Evolutionary conservation across 1,140 invertebrate species (phyloP).

Genomic region (Anoplolepis gracilipes): DNA sequence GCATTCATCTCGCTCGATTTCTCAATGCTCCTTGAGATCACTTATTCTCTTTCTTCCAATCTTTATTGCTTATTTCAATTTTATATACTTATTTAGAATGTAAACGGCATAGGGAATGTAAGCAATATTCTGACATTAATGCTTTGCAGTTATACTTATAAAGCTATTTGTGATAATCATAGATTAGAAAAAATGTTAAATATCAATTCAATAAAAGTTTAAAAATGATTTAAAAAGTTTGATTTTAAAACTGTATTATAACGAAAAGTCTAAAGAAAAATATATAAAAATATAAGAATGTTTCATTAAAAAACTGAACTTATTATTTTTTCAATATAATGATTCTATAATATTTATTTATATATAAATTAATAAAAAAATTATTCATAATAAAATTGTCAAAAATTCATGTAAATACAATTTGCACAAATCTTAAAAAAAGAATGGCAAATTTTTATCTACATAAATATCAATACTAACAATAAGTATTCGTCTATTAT

Average conservation of each 20-base stretch:
- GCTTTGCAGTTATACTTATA: background rate
- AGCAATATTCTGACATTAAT: background rate
- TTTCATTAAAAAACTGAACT: background rate
- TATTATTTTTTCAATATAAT: background rate
- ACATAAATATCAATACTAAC: background rate
- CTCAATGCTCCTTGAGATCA: slow-evolving; percentile 5
- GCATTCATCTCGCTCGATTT: slow-evolving; percentile 57
- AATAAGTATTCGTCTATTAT: background rate
- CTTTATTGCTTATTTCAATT: background rate
- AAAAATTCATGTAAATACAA: background rate
- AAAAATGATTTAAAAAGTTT: background rate
- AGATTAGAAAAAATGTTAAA: background rate
- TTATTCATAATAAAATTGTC: background rate
- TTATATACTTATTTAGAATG: background rate
- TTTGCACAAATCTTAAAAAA: background rate
- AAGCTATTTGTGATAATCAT: background rate
- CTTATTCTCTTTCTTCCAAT: background rate
- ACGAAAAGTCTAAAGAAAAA: background rate
- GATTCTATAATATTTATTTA: background rate
- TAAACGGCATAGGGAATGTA: background rate
- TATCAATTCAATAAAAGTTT: background rate
- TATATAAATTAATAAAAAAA: background rate
- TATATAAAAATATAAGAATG: no score
- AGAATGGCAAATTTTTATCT: background rate
- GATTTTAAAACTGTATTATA: background rate